Evolutionary conservation across 2,888 invertebrate genomes (phyloP), one percentile per base, ranked within the genome.

Genomic region (Halocaridina rubra): DNA sequence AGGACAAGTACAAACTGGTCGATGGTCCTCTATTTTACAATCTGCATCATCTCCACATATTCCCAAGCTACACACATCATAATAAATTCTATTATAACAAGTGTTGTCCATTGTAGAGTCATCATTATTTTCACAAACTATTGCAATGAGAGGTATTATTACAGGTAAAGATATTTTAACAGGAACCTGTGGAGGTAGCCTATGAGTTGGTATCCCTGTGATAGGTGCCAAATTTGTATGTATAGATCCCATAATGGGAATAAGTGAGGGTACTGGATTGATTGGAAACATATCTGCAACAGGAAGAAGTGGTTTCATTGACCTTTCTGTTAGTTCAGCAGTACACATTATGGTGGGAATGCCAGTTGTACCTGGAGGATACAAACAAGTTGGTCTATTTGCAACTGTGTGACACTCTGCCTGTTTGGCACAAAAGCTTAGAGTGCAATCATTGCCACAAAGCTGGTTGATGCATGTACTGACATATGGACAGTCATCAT

Each of bases 391-490:
- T 19, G 90, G 89, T 30, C 89, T 87, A 79, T 90, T 89, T 72
- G 87, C 89, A 29, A 89, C 88, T 30, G 89, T 90, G 61, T 86
- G 86, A 86, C 90, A 90, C 19, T 86, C 87, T 5, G 90, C 90
- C 16, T 89, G 88, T 19, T 86, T 84, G 10, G 90, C 90, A 89
- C 97, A 97, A 4, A 94, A 94, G 90, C 94, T 94, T 89, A 94
- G 93, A 39, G 96, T 91, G 90, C 97, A 97, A 2, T 97, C 96
- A 90, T 95, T 96, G 74, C 96, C 93, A 90, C 97, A 97, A n/a
- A 89, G 86, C 30, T 88, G 95, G 90, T 96, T 96, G 33, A 96
- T 92, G 90, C 97, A 97, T 78, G 96, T 95, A 90, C 95, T 95
- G 88, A 95, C 94, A 3, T 94, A 93, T 88, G 94, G 94, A 90